Percentiles rank a stretch among this genome's conserved stretches.
Evolutionary conservation across 2,113 vertebrate species (phyloP).

Genomic region (Silurus meridionalis): DNA sequence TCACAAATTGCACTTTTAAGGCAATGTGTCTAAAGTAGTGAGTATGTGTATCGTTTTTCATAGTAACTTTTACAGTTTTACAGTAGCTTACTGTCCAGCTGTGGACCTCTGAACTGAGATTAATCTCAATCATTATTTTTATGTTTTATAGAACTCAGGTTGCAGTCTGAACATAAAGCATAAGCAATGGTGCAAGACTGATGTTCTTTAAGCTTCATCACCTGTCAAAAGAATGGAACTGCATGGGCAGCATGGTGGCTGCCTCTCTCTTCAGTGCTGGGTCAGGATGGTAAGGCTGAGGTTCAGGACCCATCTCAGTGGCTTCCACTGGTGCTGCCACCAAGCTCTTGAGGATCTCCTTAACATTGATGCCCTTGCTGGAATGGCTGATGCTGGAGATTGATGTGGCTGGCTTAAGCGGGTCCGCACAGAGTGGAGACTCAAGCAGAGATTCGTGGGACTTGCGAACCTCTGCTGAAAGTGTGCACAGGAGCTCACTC

Average conservation of each 20-base stretch:
- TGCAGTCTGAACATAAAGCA: not conserved
- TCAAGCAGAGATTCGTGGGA: slow-evolving; percentile 94
- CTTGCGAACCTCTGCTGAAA: slow-evolving; percentile 90
- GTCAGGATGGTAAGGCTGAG: slow-evolving; percentile 91
- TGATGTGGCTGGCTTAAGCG: slow-evolving; percentile 85
- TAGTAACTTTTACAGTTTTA: not conserved
- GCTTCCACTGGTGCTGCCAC: slow-evolving; percentile 93
- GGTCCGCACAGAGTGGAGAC: slow-evolving; percentile 75
- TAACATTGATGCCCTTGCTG: slow-evolving; percentile 97
- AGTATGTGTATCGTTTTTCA: not conserved
- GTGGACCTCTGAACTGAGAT: not conserved
- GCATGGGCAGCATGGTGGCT: slow-evolving; percentile 94
- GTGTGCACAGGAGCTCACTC: slow-evolving; percentile 89
- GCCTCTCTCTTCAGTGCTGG: slow-evolving; percentile 89
- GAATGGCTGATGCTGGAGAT: slow-evolving; percentile 96
- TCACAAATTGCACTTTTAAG: not conserved
- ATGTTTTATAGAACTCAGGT: not conserved
- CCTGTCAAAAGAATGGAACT: slow-evolving; percentile 99
- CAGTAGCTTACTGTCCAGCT: not conserved
- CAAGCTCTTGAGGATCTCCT: slow-evolving; percentile 96
- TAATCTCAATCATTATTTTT: not conserved
- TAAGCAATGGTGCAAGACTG: not conserved
- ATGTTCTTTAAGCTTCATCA: slow-evolving; percentile 58
- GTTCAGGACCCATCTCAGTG: slow-evolving; percentile 88
- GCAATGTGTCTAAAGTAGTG: not conserved